These are phyloP conservation scores for Todiramphus chloris DNA, from an alignment of 2,113 vertebrate species.

Conservation along the genomic window DNA sequence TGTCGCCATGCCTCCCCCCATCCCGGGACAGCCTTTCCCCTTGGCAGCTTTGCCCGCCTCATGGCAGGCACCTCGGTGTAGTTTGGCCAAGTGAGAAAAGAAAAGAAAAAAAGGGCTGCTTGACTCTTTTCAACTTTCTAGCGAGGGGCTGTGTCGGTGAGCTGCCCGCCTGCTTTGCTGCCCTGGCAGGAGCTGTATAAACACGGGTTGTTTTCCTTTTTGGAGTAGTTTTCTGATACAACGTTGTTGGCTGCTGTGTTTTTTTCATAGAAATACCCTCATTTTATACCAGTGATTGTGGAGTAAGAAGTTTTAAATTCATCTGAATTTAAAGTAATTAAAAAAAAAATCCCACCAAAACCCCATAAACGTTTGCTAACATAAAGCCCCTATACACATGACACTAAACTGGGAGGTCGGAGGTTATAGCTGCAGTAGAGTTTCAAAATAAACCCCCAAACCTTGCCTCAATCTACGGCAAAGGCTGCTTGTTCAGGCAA, in stretches of 20 bases:
- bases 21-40: not conserved
- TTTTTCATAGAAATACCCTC: not conserved
- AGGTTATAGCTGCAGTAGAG: not conserved
- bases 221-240: not conserved
- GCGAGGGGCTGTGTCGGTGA: not conserved
- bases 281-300: not conserved
- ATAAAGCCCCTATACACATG: not conserved
- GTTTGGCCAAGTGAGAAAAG: not conserved
- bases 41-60: not conserved
- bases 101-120: rapidly evolving
- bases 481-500: not conserved
- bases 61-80: rapidly evolving
- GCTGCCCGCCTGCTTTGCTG: not conserved
- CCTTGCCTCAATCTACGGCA: not conserved
- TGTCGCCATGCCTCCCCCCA: not conserved
- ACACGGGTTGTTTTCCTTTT: not conserved
- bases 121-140: rapidly evolving
- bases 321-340: not conserved
- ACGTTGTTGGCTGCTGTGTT: not conserved
- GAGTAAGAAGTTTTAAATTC: not conserved
- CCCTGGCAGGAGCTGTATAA: not conserved
- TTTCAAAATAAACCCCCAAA: not conserved
- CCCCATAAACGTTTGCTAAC: not conserved
- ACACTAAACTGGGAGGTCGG: not conserved
- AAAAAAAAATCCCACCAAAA: not conserved